phyloP scores from a whole-genome alignment of 2,113 vertebrate genomes.

The Actinemys pallida region DNA sequence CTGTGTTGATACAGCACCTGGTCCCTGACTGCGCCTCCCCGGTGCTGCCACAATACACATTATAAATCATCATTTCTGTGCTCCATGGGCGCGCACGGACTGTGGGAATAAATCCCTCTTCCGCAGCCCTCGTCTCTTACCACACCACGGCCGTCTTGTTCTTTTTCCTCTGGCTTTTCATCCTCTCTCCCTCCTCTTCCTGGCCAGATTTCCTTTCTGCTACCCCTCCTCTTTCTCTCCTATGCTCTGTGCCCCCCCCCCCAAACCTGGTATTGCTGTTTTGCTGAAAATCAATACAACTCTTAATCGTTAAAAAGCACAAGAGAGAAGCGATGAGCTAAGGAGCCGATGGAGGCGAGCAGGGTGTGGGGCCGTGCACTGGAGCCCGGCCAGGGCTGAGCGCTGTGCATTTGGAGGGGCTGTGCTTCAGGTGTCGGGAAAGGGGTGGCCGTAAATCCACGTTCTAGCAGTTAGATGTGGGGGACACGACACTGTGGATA shows the following conservation, averaged over 20 bases:
- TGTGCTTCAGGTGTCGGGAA: background rate
- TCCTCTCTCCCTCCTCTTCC: background rate
- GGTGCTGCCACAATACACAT: background rate
- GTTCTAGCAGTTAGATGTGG: background rate
- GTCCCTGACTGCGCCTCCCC: too few relatives aligned
- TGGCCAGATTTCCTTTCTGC: background rate
- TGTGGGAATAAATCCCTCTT: background rate
- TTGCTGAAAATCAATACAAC: background rate
- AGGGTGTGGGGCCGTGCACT: background rate
- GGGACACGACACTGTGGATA: background rate
- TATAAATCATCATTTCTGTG: background rate
- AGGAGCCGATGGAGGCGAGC: background rate
- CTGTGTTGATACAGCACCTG: background rate
- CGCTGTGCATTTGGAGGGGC: fast-evolving
- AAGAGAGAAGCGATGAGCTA: background rate
- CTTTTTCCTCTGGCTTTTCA: background rate
- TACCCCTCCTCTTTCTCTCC: background rate
- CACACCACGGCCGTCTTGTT: background rate
- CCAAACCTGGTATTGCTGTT: background rate
- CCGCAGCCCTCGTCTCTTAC: background rate
- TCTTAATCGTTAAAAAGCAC: background rate
- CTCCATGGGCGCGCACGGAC: fast-evolving
- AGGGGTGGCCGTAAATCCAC: background rate
- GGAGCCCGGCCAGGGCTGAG: fast-evolving
- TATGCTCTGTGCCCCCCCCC: too few relatives aligned